Conservation (phyloP, 2,888 invertebrate species). For the Drosophila crucigera region DNA sequence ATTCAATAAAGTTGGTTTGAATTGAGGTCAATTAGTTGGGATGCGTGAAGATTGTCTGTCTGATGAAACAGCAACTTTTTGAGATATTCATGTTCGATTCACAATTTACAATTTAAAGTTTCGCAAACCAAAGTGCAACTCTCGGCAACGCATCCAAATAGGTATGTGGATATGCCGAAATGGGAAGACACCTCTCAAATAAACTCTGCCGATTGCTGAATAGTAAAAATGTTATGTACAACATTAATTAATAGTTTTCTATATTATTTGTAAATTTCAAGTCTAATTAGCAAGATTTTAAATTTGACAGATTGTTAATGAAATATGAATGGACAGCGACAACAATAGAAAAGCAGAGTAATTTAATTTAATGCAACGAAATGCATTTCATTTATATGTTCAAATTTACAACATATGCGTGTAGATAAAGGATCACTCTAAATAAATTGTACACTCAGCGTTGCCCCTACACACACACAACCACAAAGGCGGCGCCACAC, state of each 20-base stretch:
- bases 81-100: neutral
- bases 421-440: conserved; percentile 64
- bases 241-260: neutral
- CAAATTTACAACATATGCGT: conserved; percentile 6
- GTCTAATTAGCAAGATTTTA: neutral
- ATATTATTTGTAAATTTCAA: neutral
- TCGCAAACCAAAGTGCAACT: neutral
- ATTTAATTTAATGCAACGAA: conserved; percentile 15
- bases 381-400: conserved; percentile 9
- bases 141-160: no score
- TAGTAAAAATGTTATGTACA: neutral
- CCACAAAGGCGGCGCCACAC: conserved; percentile 13
- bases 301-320: neutral
- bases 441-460: conserved; percentile 75
- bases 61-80: neutral
- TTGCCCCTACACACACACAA: conserved; percentile 18
- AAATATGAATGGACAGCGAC: neutral
- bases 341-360: neutral
- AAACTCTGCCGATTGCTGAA: neutral
- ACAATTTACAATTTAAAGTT: neutral
- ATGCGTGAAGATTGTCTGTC: neutral
- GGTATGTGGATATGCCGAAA: no score
- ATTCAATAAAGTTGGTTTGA: neutral
- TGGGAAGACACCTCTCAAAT: neutral
- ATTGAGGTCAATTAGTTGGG: neutral